Evolutionary conservation across 2,113 vertebrate genomes (phyloP).

Genomic region (Mirza zaza): DNA sequence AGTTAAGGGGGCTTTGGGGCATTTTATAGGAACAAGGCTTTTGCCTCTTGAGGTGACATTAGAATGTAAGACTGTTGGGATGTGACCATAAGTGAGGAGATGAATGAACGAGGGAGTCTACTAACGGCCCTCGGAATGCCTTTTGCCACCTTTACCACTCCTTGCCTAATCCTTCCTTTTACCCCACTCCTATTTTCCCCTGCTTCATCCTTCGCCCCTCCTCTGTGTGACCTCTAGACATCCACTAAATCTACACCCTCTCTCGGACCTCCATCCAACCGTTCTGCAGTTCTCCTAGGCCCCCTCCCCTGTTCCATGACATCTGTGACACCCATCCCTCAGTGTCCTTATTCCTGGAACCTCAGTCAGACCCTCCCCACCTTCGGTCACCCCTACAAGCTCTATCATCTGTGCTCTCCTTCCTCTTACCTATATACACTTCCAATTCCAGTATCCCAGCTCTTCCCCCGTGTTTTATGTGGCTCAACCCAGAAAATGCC

Average conservation of each 20-base stretch:
- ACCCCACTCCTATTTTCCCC: no score
- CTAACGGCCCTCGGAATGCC: neutral
- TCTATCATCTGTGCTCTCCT: no score
- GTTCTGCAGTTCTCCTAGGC: no score
- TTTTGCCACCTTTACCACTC: neutral
- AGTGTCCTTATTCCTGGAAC: neutral
- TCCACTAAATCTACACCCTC: neutral
- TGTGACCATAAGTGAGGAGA: neutral
- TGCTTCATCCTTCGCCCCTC: no score
- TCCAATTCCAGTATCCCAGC: neutral
- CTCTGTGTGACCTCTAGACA: neutral
- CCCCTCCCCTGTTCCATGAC: no score
- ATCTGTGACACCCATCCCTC: rapidly evolving
- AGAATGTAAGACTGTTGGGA: neutral
- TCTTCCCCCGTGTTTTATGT: no score
- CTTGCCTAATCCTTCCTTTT: neutral
- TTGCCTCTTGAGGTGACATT: neutral
- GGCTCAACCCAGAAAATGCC: no score
- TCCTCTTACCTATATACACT: neutral
- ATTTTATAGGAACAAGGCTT: neutral
- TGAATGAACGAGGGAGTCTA: neutral
- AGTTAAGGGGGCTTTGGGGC: neutral
- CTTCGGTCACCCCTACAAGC: no score
- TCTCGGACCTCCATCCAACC: neutral
- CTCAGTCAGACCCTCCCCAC: neutral